These are phyloP conservation scores for Villa cingulata DNA, from an alignment of 2,888 invertebrate genomes.

Conservation along the genomic window DNA sequence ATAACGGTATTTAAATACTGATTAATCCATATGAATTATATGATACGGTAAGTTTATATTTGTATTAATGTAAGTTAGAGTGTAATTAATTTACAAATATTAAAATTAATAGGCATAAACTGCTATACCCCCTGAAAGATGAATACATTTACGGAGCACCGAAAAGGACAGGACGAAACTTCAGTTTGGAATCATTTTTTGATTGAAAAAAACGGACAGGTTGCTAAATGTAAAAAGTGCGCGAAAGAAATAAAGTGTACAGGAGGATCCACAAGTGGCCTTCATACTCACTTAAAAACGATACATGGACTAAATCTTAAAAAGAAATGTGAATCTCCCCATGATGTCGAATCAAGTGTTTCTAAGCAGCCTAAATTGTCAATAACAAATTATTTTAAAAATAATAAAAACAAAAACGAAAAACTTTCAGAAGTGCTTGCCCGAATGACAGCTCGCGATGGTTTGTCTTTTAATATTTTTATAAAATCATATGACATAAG, in stretches of 20 bases:
- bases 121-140: too few relatives aligned
- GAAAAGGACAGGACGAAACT: background rate
- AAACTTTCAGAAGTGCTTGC: background rate
- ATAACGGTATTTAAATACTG: too few relatives aligned
- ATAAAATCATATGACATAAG: slow-evolving; percentile 1
- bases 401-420: background rate
- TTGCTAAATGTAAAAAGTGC: too few relatives aligned
- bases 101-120: background rate
- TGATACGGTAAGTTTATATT: too few relatives aligned
- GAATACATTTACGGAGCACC: background rate
- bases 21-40: too few relatives aligned
- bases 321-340: background rate
- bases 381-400: background rate
- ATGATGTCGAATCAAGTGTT: background rate
- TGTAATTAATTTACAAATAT: background rate
- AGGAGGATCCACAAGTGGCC: too few relatives aligned
- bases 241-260: too few relatives aligned
- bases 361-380: background rate
- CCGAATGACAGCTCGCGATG: slow-evolving; percentile 2
- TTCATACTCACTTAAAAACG: slow-evolving; percentile 1
- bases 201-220: background rate
- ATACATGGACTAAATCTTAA: background rate
- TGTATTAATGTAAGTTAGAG: background rate
- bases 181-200: slow-evolving; percentile 1
- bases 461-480: slow-evolving; percentile 4